A percentile compares a stretch with the other conserved stretches of the same genome.
Conservation (phyloP, 2,888 invertebrate genomes). For the Hedya salicella region DNA sequence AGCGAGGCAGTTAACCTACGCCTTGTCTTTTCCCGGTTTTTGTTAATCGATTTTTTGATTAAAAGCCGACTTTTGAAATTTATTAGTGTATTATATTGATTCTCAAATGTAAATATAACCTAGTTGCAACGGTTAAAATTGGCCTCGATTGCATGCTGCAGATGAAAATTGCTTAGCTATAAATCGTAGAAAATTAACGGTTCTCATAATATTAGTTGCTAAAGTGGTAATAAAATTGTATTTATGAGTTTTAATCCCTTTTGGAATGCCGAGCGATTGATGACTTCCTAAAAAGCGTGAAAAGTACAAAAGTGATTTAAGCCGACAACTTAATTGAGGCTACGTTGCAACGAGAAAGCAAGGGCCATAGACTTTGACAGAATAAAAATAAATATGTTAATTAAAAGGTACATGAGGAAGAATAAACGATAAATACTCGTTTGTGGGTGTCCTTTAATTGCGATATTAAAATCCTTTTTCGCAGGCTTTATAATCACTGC, state of each 20-base stretch:
- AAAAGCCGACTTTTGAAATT: conserved; percentile 8
- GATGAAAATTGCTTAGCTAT: conserved; percentile 15
- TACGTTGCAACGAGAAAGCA: no score
- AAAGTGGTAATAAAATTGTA: conserved; percentile 22
- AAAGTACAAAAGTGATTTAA: neutral
- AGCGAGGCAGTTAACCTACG: conserved; percentile 5
- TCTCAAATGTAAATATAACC: conserved; percentile 19
- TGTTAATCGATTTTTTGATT: conserved; percentile 5
- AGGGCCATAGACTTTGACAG: no score
- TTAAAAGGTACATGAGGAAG: no score
- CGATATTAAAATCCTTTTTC: no score
- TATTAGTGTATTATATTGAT: conserved; percentile 15
- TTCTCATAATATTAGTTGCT: conserved; percentile 18
- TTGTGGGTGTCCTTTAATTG: no score
- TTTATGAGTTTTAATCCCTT: conserved; percentile 17
- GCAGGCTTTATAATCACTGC: no score
- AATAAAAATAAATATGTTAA: no score
- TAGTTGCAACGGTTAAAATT: conserved; percentile 27
- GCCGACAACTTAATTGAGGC: neutral
- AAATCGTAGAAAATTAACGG: conserved; percentile 15
- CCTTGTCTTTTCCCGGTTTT: neutral
- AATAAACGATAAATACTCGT: no score
- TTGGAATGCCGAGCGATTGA: conserved; percentile 1
- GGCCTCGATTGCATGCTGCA: conserved; percentile 13
- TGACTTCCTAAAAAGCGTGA: neutral